Percentiles rank a stretch among this genome's conserved stretches.
phyloP scores from a whole-genome alignment of 2,113 vertebrate species.

The Cyanistes caeruleus region DNA sequence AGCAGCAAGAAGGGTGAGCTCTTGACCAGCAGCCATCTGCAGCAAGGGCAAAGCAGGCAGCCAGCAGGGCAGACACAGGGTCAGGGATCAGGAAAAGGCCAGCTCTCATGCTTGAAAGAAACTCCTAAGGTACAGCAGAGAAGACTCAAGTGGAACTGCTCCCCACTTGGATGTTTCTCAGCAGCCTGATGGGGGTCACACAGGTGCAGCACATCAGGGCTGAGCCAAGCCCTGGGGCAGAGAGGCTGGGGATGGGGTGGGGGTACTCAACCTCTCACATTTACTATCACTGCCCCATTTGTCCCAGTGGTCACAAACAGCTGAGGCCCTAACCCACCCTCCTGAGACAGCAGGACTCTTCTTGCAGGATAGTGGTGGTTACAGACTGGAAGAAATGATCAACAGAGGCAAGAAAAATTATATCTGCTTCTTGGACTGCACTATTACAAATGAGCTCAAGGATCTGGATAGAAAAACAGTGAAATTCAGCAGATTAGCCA shows the following conservation, averaged over 20 bases:
- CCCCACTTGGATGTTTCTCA: neutral
- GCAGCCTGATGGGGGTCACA: neutral
- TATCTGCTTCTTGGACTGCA: neutral
- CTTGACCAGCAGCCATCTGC: fast-evolving
- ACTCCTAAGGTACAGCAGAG: neutral
- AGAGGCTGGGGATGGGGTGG: neutral
- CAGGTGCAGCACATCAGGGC: neutral
- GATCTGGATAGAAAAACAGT: neutral
- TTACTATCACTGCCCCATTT: neutral
- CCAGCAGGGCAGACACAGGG: fast-evolving
- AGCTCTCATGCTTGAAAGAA: neutral
- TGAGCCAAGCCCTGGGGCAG: neutral
- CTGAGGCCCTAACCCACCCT: neutral
- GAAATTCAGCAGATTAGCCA: neutral
- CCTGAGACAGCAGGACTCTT: neutral
- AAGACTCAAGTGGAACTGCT: neutral
- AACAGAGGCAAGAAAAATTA: neutral
- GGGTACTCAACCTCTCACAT: neutral
- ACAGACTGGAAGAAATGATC: neutral
- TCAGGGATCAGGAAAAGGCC: neutral
- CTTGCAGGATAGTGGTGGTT: neutral
- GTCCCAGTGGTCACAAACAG: neutral
- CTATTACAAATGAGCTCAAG: neutral
- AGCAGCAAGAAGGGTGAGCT: neutral
- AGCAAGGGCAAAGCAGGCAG: neutral